A percentile compares a stretch with the other conserved stretches of the same genome.
These are phyloP conservation scores for Bursaphelenchus mucronatus DNA, from an alignment of 1,140 invertebrate species.

Conservation along the genomic window DNA sequence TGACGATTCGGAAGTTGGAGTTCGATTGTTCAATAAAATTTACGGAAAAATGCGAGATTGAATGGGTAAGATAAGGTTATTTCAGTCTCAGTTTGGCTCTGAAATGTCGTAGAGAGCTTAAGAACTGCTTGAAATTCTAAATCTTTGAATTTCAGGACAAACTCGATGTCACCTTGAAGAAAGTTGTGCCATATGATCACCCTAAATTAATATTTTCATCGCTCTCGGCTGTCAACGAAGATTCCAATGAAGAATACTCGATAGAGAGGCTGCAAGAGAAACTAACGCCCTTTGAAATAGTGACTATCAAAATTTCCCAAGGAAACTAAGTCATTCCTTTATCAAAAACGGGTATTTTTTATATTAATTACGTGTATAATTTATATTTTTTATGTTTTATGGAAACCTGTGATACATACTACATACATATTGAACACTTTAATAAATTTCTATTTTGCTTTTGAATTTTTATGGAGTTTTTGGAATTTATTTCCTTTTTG, in stretches of 20 bases:
- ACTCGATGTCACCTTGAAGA: not conserved
- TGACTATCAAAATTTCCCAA: slow-evolving; percentile 2
- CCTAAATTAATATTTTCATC: slow-evolving; percentile 8
- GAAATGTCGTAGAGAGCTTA: too few species aligned
- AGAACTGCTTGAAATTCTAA: slow-evolving; percentile 1
- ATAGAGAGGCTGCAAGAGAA: not conserved
- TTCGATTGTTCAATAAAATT: slow-evolving; percentile 11
- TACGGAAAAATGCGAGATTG: not conserved
- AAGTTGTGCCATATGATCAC: slow-evolving; percentile 3
- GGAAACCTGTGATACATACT: too few species aligned
- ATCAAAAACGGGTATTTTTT: too few species aligned
- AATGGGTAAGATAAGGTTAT: too few species aligned
- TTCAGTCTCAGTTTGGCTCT: too few species aligned
- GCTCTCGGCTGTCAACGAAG: slow-evolving; percentile 4
- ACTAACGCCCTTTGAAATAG: slow-evolving; percentile 9
- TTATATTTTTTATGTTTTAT: too few species aligned
- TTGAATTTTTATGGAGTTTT: too few species aligned
- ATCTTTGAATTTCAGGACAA: slow-evolving; percentile 1
- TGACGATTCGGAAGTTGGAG: slow-evolving; percentile 11
- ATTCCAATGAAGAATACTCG: not conserved
- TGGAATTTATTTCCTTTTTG: too few species aligned
- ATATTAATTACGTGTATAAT: too few species aligned
- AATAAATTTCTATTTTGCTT: too few species aligned
- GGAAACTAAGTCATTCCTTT: too few species aligned
- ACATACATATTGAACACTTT: too few species aligned